A percentile compares a stretch with the other conserved stretches of the same genome.
Conservation (phyloP, 1,140 invertebrate species). For the Papilio xuthus region DNA sequence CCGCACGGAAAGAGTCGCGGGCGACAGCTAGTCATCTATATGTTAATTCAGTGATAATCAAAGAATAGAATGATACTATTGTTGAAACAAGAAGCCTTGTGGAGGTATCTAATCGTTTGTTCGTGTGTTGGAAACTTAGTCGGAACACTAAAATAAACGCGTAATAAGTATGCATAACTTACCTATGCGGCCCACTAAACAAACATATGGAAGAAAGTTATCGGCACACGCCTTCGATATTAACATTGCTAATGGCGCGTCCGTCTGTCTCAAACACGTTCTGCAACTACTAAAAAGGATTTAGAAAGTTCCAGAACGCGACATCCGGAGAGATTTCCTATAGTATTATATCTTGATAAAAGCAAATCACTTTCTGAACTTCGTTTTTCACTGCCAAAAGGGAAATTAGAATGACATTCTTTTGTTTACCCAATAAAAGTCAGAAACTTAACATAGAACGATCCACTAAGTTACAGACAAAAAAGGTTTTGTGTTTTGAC, state of each 20-base stretch:
- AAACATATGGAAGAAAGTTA: conserved; percentile 56
- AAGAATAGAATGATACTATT: too few relatives aligned
- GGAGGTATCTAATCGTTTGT: neutral
- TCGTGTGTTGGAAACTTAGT: neutral
- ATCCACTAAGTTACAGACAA: too few relatives aligned
- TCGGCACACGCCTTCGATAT: conserved; percentile 41
- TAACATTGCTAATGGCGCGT: conserved; percentile 46
- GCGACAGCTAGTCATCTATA: too few relatives aligned
- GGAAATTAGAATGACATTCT: neutral
- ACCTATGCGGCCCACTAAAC: conserved; percentile 42
- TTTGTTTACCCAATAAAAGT: neutral
- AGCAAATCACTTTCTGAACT: conserved; percentile 6
- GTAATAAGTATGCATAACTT: conserved; percentile 34
- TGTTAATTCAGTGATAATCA: too few relatives aligned
- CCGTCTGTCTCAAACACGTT: conserved; percentile 53
- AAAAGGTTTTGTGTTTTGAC: too few relatives aligned
- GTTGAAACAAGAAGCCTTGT: neutral
- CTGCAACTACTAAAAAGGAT: conserved; percentile 60
- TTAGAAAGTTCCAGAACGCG: conserved; percentile 57
- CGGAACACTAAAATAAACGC: neutral
- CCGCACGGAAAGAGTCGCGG: too few relatives aligned
- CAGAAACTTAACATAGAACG: too few relatives aligned
- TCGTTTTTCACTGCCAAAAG: neutral
- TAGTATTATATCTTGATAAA: conserved; percentile 5
- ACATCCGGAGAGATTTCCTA: conserved; percentile 46